These are phyloP conservation scores for Arothron firmamentum DNA, from an alignment of 2,113 vertebrate genomes.

Conservation along the genomic window DNA sequence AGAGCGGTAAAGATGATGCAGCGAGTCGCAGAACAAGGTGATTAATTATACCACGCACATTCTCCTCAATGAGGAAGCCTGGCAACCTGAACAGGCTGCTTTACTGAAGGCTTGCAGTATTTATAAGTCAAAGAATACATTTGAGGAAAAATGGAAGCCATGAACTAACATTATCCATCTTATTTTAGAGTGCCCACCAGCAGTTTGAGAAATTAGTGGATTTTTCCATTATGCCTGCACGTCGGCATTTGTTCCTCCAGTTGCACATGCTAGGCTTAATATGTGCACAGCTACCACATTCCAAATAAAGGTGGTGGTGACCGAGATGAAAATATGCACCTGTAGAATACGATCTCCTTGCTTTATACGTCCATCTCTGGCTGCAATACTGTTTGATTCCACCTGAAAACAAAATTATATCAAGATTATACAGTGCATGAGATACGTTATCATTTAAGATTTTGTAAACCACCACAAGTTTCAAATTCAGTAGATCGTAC, in stretches of 20 bases:
- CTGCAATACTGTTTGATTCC: conserved; percentile 90
- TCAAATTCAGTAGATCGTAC: background rate
- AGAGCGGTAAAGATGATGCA: conserved; percentile 33
- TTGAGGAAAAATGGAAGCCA: too few species aligned
- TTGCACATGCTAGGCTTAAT: background rate
- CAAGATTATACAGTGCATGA: too few species aligned
- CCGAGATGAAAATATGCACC: conserved; percentile 64
- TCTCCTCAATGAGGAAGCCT: too few species aligned
- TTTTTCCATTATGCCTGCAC: background rate
- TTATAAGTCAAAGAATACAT: too few species aligned
- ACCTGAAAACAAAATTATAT: conserved; percentile 72
- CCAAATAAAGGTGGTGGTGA: background rate
- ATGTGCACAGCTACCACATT: conserved; percentile 4
- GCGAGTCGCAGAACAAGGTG: conserved; percentile 33
- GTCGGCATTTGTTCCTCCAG: too few species aligned
- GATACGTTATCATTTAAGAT: too few species aligned
- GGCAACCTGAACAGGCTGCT: too few species aligned
- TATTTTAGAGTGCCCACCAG: too few species aligned
- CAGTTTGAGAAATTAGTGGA: too few species aligned
- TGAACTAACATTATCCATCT: too few species aligned
- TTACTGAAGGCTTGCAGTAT: too few species aligned
- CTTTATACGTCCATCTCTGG: conserved; percentile 88
- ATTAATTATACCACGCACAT: conserved; percentile 53
- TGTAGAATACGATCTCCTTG: conserved; percentile 94
- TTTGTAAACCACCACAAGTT: too few species aligned